Evolutionary conservation across 2,888 invertebrate genomes (phyloP).

Genomic region (Metellina segmentata): DNA sequence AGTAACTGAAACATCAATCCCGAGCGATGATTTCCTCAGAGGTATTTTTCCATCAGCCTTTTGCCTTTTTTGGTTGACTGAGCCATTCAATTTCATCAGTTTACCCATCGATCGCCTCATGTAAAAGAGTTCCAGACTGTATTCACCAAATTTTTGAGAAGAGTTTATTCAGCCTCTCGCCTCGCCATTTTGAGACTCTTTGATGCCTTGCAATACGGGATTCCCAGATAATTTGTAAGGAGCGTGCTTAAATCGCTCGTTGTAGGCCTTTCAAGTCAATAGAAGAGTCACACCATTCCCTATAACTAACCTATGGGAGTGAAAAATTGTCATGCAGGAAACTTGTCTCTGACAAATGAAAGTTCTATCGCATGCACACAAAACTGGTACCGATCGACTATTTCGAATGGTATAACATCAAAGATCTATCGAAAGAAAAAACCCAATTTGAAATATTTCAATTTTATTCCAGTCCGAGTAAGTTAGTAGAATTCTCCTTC

Average conservation of each 20-base stretch:
- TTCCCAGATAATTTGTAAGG: background rate
- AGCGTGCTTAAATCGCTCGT: background rate
- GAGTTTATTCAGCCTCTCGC: background rate
- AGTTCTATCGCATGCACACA: too few relatives aligned
- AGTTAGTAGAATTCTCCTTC: too few relatives aligned
- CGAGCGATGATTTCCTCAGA: slow-evolving; percentile 17
- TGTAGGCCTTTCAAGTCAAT: background rate
- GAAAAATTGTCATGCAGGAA: too few relatives aligned
- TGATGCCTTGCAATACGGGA: background rate
- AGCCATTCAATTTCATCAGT: slow-evolving; percentile 35
- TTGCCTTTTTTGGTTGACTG: slow-evolving; percentile 32
- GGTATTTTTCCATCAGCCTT: slow-evolving; percentile 30
- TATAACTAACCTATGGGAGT: too few relatives aligned
- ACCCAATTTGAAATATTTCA: too few relatives aligned
- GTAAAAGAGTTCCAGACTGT: background rate
- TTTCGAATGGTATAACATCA: too few relatives aligned
- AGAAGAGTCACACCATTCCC: too few relatives aligned
- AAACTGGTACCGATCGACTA: too few relatives aligned
- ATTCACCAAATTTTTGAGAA: background rate
- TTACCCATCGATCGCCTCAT: background rate
- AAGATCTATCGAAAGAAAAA: too few relatives aligned
- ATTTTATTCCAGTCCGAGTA: too few relatives aligned
- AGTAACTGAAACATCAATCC: slow-evolving; percentile 43
- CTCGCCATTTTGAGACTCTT: background rate
- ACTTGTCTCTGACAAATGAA: too few relatives aligned